phyloP scores from a whole-genome alignment of 2,113 vertebrate genomes.

The Rana temporaria region DNA sequence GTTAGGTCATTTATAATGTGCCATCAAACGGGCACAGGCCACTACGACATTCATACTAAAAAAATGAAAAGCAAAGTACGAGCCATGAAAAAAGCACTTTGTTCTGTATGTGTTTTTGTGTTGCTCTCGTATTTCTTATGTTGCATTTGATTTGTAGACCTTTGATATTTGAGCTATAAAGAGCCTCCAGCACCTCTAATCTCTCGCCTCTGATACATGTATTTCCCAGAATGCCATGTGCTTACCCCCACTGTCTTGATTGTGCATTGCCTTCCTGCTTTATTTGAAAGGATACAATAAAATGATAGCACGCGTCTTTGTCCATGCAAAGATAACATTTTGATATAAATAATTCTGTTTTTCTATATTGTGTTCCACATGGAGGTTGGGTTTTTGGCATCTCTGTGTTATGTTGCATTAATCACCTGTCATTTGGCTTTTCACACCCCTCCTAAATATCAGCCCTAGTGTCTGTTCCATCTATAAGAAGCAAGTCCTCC shows the following conservation, averaged over 20 bases:
- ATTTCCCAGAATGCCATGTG: slow-evolving; percentile 9
- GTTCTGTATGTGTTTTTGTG: not conserved
- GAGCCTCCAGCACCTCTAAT: not conserved
- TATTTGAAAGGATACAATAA: slow-evolving; percentile 21
- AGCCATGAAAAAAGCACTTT: not conserved
- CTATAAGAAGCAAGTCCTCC: slow-evolving; percentile 7
- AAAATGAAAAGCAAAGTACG: not conserved
- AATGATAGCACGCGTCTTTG: slow-evolving; percentile 10
- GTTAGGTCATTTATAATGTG: slow-evolving; percentile 37
- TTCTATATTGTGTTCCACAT: not conserved
- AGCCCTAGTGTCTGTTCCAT: not conserved
- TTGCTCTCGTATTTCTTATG: not conserved
- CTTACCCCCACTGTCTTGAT: slow-evolving; percentile 21
- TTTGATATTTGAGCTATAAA: slow-evolving; percentile 20
- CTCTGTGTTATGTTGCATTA: not conserved
- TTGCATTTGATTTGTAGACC: not conserved
- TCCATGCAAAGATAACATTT: slow-evolving; percentile 12
- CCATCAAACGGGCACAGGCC: not conserved
- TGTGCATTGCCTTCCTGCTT: slow-evolving; percentile 27
- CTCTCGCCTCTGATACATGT: slow-evolving; percentile 11
- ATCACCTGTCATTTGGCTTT: slow-evolving; percentile 35
- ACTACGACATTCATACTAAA: not conserved
- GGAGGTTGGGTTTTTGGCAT: slow-evolving; percentile 20
- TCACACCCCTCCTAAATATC: slow-evolving; percentile 33
- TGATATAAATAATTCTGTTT: slow-evolving; percentile 19